A percentile compares a stretch with the other conserved stretches of the same genome.
Conservation (phyloP, 2,113 vertebrate genomes). For the Labrus mixtus region DNA sequence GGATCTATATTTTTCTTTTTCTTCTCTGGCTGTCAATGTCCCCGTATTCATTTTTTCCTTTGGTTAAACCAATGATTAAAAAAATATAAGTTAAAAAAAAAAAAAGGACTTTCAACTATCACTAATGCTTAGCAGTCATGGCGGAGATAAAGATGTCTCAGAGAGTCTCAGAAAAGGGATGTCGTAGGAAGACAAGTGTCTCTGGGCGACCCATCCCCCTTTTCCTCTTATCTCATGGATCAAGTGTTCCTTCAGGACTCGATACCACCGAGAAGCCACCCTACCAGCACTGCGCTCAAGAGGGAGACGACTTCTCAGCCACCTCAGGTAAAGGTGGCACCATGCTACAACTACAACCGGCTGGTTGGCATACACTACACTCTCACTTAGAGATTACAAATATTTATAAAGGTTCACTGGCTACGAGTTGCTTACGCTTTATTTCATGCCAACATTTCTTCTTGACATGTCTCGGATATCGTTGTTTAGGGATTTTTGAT, state of each 20-base stretch:
- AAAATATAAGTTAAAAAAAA: constrained; percentile 69
- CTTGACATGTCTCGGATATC: too few species aligned
- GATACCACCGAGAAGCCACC: constrained; percentile 85
- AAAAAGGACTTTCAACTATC: constrained; percentile 83
- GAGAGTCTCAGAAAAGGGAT: constrained; percentile 84
- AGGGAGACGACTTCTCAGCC: constrained; percentile 73
- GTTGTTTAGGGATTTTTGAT: too few species aligned
- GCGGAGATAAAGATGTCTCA: constrained; percentile 81
- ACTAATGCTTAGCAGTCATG: constrained; percentile 83
- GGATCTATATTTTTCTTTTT: constrained; percentile 51
- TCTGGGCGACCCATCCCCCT: constrained; percentile 83
- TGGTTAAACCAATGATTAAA: constrained; percentile 49
- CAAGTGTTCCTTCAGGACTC: constrained; percentile 97
- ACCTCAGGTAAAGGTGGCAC: constrained; percentile 83
- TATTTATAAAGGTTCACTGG: too few species aligned
- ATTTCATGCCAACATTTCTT: too few species aligned
- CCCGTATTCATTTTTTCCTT: constrained; percentile 78
- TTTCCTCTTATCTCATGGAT: constrained; percentile 95
- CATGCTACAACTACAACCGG: neutral
- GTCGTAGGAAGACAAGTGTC: constrained; percentile 89
- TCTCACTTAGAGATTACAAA: too few species aligned
- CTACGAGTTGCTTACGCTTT: too few species aligned
- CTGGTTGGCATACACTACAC: neutral
- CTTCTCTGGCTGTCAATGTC: constrained; percentile 61
- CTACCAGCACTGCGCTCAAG: constrained; percentile 86